Evolutionary conservation across 2,888 invertebrate genomes (phyloP), one percentile per base, ranked within the genome.

Genomic region (Caenorhabditis japonica): DNA sequence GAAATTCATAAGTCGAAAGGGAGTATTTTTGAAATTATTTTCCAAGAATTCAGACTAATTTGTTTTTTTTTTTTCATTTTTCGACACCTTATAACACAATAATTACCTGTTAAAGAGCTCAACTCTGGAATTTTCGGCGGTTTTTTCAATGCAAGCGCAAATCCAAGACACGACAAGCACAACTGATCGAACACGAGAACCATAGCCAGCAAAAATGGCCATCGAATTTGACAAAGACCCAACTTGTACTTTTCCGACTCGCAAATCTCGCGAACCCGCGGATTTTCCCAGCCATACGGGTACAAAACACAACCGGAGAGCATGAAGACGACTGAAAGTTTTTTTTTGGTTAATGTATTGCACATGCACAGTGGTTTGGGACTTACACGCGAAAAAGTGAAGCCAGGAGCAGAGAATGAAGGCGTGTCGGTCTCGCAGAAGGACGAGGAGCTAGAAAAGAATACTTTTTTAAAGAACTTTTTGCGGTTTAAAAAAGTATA

Each of bases 371-470:
- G n/a, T n/a, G n/a, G n/a, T n/a, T n/a, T n/a, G n/a, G n/a, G n/a
- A 81, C 91, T 92, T 89, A 97, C 97, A 95, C 87, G 95, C 94
- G 81, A 95, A 90, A n/a, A 95, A 91, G 89, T 97, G 97, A 90
- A 97, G 91, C 94, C 94, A 95, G 47, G 94, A 96, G 88, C 95
- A 95, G 74, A 95, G 92, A 87, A 94, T 93, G 89, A 94, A 95
- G 53, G 96, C 95, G 55, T 81, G 76, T 3, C 79, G 75, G 47
- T 84, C 84, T n/a, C 81, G 77, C 3, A 84, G 74, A 4, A 84
- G 66, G 12, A 83, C 76, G 8, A 83, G 60, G 10, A 84, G 55
- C 82, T 83, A 73, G 19, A 79, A 71, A 27, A 46, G 25, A 12
- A 4, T 1, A 38, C 2, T 39, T 33, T 8, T 4, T 17, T 5